Percentiles rank a stretch among this genome's conserved stretches.
Evolutionary conservation across 2,888 invertebrate genomes (phyloP).

Genomic region (Horisme vitalbata): DNA sequence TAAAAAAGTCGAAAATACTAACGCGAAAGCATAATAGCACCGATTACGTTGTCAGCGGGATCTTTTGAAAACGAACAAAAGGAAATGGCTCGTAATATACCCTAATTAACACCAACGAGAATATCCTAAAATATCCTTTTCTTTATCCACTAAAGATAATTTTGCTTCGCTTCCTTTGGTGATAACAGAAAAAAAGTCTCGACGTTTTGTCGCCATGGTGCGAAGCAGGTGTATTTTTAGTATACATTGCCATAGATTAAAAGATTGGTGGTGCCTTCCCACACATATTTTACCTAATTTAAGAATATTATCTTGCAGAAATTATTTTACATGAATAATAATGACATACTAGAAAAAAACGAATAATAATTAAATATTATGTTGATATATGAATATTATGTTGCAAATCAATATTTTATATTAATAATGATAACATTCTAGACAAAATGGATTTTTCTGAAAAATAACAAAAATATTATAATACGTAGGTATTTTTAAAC

Average conservation of each 20-base stretch:
- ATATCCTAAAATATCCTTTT: slow-evolving; percentile 44
- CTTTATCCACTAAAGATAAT: slow-evolving; percentile 50
- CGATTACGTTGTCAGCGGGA: slow-evolving; percentile 45
- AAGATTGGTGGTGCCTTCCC: background rate
- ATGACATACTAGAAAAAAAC: too few species aligned
- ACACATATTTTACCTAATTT: background rate
- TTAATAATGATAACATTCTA: too few species aligned
- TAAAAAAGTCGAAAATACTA: slow-evolving; percentile 24
- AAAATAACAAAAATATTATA: too few species aligned
- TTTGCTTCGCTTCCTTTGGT: slow-evolving; percentile 54
- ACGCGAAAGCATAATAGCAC: slow-evolving; percentile 32
- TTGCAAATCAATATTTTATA: too few species aligned
- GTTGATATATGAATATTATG: too few species aligned
- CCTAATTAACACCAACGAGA: slow-evolving; percentile 65
- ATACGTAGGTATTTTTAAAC: too few species aligned
- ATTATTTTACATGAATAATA: too few species aligned
- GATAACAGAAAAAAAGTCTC: slow-evolving; percentile 52
- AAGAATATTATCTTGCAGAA: too few species aligned
- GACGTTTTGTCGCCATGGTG: slow-evolving; percentile 53
- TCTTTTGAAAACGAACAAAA: slow-evolving; percentile 42
- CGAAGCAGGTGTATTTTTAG: slow-evolving; percentile 58
- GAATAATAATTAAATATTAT: too few species aligned
- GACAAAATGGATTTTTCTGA: too few species aligned
- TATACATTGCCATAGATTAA: slow-evolving; percentile 39
- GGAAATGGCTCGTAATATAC: slow-evolving; percentile 47